phyloP scores from a whole-genome alignment of 2,888 invertebrate genomes.

The Hypomecis punctinalis region DNA sequence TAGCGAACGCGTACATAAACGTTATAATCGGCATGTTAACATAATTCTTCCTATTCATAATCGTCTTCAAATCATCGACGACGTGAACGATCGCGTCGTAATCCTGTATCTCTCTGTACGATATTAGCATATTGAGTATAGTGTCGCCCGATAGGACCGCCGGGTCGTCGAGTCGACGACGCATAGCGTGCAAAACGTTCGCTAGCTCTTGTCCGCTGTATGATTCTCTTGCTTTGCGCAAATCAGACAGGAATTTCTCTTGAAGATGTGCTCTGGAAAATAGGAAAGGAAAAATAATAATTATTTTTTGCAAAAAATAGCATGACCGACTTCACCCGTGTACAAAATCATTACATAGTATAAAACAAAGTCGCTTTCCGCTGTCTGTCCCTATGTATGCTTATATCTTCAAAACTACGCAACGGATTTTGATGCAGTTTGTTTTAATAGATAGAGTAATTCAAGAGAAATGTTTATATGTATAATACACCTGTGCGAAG shows the following conservation, averaged over 20 bases:
- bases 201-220: constrained; percentile 93
- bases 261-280: constrained; percentile 95
- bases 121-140: constrained; percentile 96
- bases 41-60: constrained; percentile 95
- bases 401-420: too few relatives aligned
- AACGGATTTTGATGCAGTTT: too few relatives aligned
- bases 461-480: too few relatives aligned
- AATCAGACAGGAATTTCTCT: constrained; percentile 97
- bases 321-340: too few relatives aligned
- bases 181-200: constrained; percentile 94
- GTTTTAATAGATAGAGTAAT: too few relatives aligned
- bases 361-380: too few relatives aligned
- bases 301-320: too few relatives aligned
- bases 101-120: constrained; percentile 96
- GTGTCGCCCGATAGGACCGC: constrained; percentile 98
- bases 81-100: constrained; percentile 99
- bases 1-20: constrained; percentile 97
- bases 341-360: too few relatives aligned
- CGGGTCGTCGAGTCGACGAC: constrained; percentile 97
- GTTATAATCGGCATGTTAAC: constrained; percentile 95
- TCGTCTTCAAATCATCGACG: constrained; percentile 95
- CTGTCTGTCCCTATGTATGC: too few relatives aligned
- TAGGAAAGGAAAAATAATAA: neutral
- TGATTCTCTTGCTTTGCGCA: constrained; percentile 95
- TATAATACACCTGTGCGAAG: too few relatives aligned